Percentiles rank a stretch among this genome's conserved stretches.
Evolutionary conservation across 2,113 vertebrate species (phyloP).

Genomic region (Vicugna pacos): DNA sequence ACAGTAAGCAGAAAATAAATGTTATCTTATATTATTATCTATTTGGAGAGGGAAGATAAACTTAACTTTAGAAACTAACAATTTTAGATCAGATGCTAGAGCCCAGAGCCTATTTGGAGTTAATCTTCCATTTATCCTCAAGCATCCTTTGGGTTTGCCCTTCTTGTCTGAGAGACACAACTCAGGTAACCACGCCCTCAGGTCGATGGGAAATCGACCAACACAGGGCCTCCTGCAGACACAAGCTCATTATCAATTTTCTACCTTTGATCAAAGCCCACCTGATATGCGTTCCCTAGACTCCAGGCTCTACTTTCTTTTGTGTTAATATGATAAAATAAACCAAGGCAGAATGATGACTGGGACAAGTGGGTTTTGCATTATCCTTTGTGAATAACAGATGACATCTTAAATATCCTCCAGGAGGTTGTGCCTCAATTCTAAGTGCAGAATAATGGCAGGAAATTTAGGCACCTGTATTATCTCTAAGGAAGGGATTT

Average conservation of each 20-base stretch:
- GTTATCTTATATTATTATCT: neutral
- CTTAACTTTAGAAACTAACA: constrained; percentile 23
- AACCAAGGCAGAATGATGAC: neutral
- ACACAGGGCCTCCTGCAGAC: neutral
- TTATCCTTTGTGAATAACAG: neutral
- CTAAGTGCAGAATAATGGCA: neutral
- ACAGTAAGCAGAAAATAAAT: neutral
- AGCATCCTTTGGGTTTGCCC: neutral
- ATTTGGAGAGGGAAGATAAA: neutral
- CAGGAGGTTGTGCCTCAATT: neutral
- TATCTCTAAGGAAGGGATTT: neutral
- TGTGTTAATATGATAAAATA: neutral
- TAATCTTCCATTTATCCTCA: neutral
- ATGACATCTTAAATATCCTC: neutral
- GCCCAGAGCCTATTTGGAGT: neutral
- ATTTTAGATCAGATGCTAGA: neutral
- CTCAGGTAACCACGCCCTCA: neutral
- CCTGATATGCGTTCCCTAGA: neutral
- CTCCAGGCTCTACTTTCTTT: neutral
- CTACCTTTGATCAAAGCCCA: neutral
- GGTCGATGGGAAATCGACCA: neutral
- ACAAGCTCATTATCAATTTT: neutral
- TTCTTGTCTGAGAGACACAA: constrained; percentile 2
- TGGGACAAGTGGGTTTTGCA: neutral
- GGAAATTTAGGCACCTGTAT: neutral